These are phyloP conservation scores for Campopleginae sp. DNA, from an alignment of 2,888 invertebrate genomes.

Conservation along the genomic window DNA sequence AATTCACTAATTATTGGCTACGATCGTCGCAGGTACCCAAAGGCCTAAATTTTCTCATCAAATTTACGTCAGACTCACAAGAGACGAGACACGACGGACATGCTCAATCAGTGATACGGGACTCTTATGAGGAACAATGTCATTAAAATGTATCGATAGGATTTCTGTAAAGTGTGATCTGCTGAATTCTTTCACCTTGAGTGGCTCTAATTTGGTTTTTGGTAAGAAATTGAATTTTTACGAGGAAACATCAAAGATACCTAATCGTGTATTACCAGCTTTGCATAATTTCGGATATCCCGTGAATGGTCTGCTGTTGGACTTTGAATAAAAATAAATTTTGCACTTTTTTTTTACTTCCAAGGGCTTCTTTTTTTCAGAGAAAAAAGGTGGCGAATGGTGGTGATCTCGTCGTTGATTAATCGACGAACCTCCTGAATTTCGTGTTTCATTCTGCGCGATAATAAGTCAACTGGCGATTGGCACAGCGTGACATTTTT, in stretches of 20 bases:
- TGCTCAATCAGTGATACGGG: constrained; percentile 2
- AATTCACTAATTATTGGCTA: neutral
- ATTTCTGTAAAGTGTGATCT: constrained; percentile 25
- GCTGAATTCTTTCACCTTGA: constrained; percentile 21
- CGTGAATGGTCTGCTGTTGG: neutral
- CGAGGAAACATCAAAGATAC: constrained; percentile 47
- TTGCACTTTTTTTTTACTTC: neutral
- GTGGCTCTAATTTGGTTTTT: constrained; percentile 18
- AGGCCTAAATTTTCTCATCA: neutral
- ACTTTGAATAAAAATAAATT: constrained; percentile 28
- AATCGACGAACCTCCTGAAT: constrained; percentile 39
- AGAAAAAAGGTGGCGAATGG: constrained; percentile 15
- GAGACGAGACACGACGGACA: neutral
- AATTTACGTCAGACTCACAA: neutral
- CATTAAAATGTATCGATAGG: constrained; percentile 10
- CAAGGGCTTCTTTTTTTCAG: neutral
- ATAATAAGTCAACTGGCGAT: constrained; percentile 53
- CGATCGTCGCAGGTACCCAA: neutral
- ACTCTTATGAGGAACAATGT: constrained; percentile 9
- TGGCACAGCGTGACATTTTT: constrained; percentile 44
- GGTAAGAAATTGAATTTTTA: constrained; percentile 20
- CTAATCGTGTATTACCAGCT: constrained; percentile 34
- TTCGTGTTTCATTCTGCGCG: constrained; percentile 51
- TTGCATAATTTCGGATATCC: constrained; percentile 58
- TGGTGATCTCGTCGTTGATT: constrained; percentile 37